Base-by-base conservation (phyloP, 2,888 invertebrate genomes). In the Archips crataeganus region DNA sequence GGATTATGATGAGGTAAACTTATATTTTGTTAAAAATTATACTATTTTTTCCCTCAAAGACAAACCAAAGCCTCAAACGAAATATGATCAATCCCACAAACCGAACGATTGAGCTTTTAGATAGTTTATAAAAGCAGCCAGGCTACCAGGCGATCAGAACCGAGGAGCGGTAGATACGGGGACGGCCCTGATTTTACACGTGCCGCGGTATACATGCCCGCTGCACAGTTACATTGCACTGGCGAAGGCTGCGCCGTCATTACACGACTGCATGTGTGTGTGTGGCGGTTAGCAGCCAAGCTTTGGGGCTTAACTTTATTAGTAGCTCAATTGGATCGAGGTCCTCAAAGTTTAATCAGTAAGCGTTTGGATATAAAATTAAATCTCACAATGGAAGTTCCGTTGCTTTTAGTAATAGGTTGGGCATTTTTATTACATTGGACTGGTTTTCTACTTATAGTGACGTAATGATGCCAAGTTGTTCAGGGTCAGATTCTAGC, bases 241-340 rank as follows among this genome's bases (percentile, higher is more conserved):
- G 84, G 81, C 80, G 91, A 92, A 90, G 90, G 92, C 86, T 90
- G 87, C 86, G 83, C 92, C 91, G 90, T 84, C 83, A 79, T 77
- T 74, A 79, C 75, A 77, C 78, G 79, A 76, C 80, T 83, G 81
- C 84, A 82, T 83, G 84, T 82, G 84, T 78, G 78, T 76, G 77
- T 81, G 79, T 82, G 80, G 82, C 79, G 82, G 84, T 85, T 83
- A 83, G 83, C 79, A 87, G 84, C 85, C 87, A 86, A 87, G 89
- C 90, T 89, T 89, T 89, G 87, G 89, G 85, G 89, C 87, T 90
- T 90, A 91, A 89, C 88, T 90, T 91, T 90, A 92, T 91, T 91
- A 90, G 90, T 85, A 85, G 85, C 83, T 87, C 87, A 87, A 91
- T 90, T 89, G 86, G 84, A 90, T 90, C 87, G 85, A 85, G 81